These are phyloP conservation scores for Cyclargus thomasi DNA, from an alignment of 1,140 invertebrate species.

Conservation along the genomic window DNA sequence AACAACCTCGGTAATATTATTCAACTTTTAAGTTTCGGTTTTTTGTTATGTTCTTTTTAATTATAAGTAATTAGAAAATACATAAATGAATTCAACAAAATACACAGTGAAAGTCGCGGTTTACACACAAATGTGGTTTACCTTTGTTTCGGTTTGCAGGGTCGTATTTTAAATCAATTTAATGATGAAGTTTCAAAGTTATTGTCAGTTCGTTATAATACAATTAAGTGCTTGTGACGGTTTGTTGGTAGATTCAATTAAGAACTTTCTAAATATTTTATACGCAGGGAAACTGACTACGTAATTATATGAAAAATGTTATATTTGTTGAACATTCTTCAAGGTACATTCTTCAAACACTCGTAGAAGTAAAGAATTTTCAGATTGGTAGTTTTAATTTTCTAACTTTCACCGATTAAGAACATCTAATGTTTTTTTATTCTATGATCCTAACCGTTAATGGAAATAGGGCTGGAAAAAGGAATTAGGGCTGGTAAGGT, in stretches of 20 bases:
- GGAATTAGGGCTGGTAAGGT: too few species aligned
- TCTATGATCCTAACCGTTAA: too few species aligned
- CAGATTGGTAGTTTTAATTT: too few species aligned
- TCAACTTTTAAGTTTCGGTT: too few species aligned
- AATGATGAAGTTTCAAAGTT: slow-evolving; percentile 58
- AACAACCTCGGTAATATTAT: too few species aligned
- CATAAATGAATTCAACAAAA: too few species aligned
- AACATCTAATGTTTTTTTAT: too few species aligned
- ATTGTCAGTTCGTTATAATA: slow-evolving; percentile 55
- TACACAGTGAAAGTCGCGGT: slow-evolving; percentile 25
- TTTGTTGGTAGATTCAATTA: slow-evolving; percentile 55
- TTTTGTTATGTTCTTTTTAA: too few species aligned
- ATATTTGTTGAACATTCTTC: slow-evolving; percentile 6
- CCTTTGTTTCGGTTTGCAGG: slow-evolving; percentile 29
- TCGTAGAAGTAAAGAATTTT: too few species aligned
- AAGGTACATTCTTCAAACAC: neutral
- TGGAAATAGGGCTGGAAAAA: too few species aligned
- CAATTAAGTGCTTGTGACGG: slow-evolving; percentile 56
- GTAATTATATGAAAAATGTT: slow-evolving; percentile 23
- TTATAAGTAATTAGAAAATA: too few species aligned
- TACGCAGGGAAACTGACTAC: slow-evolving; percentile 32
- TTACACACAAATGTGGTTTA: slow-evolving; percentile 1
- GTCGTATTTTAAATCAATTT: slow-evolving; percentile 50
- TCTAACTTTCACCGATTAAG: too few species aligned
- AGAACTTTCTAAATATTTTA: slow-evolving; percentile 53